These are phyloP conservation scores for Saturnia japonica DNA, from an alignment of 2,888 invertebrate genomes.

Conservation along the genomic window DNA sequence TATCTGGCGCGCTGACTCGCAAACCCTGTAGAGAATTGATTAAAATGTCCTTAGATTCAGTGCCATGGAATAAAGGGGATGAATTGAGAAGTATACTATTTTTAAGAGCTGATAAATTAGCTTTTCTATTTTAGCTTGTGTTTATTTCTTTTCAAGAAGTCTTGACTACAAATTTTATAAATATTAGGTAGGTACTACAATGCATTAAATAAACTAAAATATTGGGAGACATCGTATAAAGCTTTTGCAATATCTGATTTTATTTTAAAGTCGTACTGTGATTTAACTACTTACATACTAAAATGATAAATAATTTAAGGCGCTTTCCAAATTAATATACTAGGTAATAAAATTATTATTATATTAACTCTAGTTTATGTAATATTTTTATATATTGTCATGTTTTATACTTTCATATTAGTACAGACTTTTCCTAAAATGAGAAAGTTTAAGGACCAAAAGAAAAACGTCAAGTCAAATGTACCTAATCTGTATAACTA, in stretches of 20 bases:
- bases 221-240: neutral
- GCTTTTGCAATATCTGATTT: neutral
- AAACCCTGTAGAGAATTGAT: slow-evolving; percentile 81
- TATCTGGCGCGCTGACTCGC: slow-evolving; percentile 80
- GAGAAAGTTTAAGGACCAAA: neutral
- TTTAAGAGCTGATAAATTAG: slow-evolving; percentile 64
- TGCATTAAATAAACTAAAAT: neutral
- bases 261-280: neutral
- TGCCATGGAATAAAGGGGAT: slow-evolving; percentile 73
- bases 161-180: neutral
- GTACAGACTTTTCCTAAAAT: neutral
- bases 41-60: slow-evolving; percentile 80
- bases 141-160: slow-evolving; percentile 2
- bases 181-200: neutral
- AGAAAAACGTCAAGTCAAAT: neutral
- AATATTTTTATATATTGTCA: neutral
- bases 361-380: neutral
- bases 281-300: neutral
- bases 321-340: neutral
- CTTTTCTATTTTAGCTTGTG: slow-evolving; percentile 34
- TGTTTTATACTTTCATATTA: neutral
- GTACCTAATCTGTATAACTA: neutral
- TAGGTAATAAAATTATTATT: neutral
- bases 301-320: neutral
- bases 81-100: slow-evolving; percentile 62